phyloP scores from a whole-genome alignment of 2,113 vertebrate genomes.

The Onychostruthus taczanowskii region DNA sequence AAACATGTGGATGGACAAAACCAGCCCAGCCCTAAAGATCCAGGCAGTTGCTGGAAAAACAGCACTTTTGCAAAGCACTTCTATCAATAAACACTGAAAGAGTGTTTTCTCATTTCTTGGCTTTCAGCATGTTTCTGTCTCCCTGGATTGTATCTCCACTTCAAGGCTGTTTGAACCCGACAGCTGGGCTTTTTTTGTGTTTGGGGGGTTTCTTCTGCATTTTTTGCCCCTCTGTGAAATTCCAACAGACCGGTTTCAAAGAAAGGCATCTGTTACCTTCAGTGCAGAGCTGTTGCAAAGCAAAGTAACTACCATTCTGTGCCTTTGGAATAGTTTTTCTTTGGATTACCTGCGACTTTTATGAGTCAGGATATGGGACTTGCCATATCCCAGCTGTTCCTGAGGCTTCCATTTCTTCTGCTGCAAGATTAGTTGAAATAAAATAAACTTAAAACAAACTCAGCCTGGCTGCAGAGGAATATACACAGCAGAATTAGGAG shows the following conservation, averaged over 20 bases:
- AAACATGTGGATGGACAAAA: neutral
- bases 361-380: neutral
- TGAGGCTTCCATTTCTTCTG: neutral
- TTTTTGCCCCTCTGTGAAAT: neutral
- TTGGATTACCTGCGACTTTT: neutral
- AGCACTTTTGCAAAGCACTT: neutral
- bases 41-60: neutral
- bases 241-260: neutral
- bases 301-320: neutral
- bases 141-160: neutral
- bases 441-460: neutral
- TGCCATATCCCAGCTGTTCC: neutral
- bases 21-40: neutral
- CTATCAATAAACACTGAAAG: neutral
- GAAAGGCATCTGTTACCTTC: neutral
- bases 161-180: neutral
- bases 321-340: neutral
- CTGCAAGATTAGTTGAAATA: neutral
- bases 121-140: neutral
- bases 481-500: neutral
- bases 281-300: neutral
- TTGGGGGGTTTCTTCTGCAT: neutral
- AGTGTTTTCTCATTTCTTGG: neutral
- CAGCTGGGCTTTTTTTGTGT: neutral
- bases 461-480: neutral